Percentiles rank a stretch among this genome's conserved stretches.
phyloP scores from a whole-genome alignment of 2,797 vertebrate species.

The Phalanger gymnotis region DNA sequence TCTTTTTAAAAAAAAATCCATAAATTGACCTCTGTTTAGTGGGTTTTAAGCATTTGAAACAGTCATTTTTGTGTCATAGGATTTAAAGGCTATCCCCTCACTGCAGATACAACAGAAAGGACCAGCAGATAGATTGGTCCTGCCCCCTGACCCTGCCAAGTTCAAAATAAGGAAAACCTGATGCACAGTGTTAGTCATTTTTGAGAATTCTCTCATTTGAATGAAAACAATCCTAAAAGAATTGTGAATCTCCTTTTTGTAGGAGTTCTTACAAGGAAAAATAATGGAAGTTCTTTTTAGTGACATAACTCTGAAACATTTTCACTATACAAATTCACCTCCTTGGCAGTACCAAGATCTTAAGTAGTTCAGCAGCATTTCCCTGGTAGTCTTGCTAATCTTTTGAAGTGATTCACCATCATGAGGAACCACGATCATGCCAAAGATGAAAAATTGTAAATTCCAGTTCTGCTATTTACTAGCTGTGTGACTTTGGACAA shows the following conservation, averaged over 20 bases:
- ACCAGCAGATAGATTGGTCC: not conserved
- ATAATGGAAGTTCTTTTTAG: not conserved
- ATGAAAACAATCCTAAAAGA: fast-evolving
- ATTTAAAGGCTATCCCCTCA: not conserved
- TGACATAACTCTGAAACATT: not conserved
- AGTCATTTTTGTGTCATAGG: not conserved
- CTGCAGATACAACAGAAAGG: not conserved
- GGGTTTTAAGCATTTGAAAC: constrained; percentile 38
- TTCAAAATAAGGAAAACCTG: not conserved
- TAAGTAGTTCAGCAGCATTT: not conserved
- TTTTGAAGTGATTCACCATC: not conserved
- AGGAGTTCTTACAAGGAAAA: not conserved
- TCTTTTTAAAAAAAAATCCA: not conserved
- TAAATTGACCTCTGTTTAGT: constrained; percentile 45
- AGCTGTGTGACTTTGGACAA: not conserved
- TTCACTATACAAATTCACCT: fast-evolving
- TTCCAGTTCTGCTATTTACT: not conserved
- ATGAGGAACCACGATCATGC: not conserved
- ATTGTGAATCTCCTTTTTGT: too few relatives aligned
- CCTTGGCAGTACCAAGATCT: not conserved
- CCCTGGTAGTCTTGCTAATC: not conserved
- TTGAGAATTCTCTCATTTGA: not conserved
- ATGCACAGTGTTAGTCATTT: fast-evolving
- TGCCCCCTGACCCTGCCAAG: not conserved
- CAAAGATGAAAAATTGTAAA: not conserved